A percentile compares a stretch with the other conserved stretches of the same genome.
Conservation (phyloP, 2,888 invertebrate genomes). For the Venusia cambrica region DNA sequence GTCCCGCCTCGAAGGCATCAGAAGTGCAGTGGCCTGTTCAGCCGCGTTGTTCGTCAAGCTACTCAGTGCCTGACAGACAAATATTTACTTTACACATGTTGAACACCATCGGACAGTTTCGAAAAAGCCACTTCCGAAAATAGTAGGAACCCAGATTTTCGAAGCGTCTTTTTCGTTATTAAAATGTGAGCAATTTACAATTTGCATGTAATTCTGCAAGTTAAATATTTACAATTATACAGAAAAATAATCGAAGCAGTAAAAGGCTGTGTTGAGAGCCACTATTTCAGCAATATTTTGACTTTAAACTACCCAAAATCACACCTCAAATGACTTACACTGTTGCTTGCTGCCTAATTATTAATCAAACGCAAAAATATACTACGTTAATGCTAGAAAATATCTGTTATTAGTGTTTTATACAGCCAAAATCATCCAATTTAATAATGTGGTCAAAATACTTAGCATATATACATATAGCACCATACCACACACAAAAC, state of each 20-base stretch:
- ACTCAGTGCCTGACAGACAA: slow-evolving; percentile 84
- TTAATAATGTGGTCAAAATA: slow-evolving; percentile 11
- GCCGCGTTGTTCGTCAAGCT: slow-evolving; percentile 87
- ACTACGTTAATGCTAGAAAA: slow-evolving; percentile 28
- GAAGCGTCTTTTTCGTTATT: slow-evolving; percentile 8
- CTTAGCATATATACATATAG: slow-evolving; percentile 30
- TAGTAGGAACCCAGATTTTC: slow-evolving; percentile 1
- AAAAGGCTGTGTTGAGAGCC: slow-evolving; percentile 13
- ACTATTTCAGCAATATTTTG: slow-evolving; percentile 21
- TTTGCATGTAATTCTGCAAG: slow-evolving; percentile 6
- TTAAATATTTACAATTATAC: slow-evolving; percentile 10
- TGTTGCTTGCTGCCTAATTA: slow-evolving; percentile 17
- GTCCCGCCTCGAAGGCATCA: slow-evolving; percentile 85
- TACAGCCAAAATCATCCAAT: slow-evolving; percentile 21
- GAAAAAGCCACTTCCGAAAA: slow-evolving; percentile 13
- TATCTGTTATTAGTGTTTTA: slow-evolving; percentile 14
- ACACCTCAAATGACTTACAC: slow-evolving; percentile 17
- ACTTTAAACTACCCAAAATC: slow-evolving; percentile 20
- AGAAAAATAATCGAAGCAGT: slow-evolving; percentile 7
- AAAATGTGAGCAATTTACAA: slow-evolving; percentile 12
- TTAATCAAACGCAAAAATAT: slow-evolving; percentile 30
- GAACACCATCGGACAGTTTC: too few relatives aligned
- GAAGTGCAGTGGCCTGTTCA: slow-evolving; percentile 73
- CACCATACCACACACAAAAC: slow-evolving; percentile 37
- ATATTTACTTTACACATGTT: not conserved